Base-by-base conservation (phyloP, 64 coral and sea anemone species). In the Porites lutea region DNA sequence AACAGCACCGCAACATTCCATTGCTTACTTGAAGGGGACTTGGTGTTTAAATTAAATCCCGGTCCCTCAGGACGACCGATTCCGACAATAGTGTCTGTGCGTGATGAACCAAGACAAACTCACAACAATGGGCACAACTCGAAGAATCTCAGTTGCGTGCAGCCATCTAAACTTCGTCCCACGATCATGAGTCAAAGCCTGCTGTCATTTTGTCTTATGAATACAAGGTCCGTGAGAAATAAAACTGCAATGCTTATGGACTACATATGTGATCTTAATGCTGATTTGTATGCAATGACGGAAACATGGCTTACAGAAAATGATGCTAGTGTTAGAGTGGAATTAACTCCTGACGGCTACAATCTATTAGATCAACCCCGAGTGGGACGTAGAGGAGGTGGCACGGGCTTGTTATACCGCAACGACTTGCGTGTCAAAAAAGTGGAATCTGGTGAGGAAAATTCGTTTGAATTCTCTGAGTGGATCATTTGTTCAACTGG, bases 381-480 rank as follows among this genome's bases (percentile, higher is more conserved):
- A 14, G 79, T 64, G 19, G 79, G 79, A 48, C 79, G 79, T 45
- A 48, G 55, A 46, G 79, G 79, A 22, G 59, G 57, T 48, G 79
- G 79, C 46, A 83, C 79, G 23, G 79, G 79, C 45, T 65, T 83
- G 12, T 12, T 83, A 48, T 74, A 74, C 71, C 71, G 71, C 43
- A 48, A 74, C 48, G 71, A 48, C 46, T 52, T 86, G 62, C 48
- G 82, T 71, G 82, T 71, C 47, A 70, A 71, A 23, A 86, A 70
- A 86, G 65, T 50, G 12, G 64, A 71, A 70, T 52, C 65, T 70
- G 82, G 50, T 54, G 75, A 53, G 75, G 43, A 74, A 48, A 48
- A 74, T 47, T 74, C 70, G 49, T 88, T 88, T 88, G 86, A 88
- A 57, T 88, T 88, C 49, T 67, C 86, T 19, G 86, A 88, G 54